These are phyloP conservation scores for Dermolepida albohirtum DNA, from an alignment of 2,888 invertebrate genomes.

Conservation along the genomic window DNA sequence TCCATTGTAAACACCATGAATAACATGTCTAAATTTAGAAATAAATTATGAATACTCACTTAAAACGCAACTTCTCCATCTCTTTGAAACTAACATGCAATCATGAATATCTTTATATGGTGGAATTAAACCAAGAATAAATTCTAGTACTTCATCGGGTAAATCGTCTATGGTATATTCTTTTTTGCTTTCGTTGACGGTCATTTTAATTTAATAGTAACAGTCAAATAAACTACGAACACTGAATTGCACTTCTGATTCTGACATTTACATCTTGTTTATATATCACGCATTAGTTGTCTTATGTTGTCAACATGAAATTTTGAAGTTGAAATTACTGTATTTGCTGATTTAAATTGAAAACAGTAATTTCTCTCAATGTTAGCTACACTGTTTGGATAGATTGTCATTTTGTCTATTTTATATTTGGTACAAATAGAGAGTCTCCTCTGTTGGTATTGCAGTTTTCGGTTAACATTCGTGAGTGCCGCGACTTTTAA, in stretches of 20 bases:
- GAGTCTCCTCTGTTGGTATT: slow-evolving; percentile 16
- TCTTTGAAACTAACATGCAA: slow-evolving; percentile 86
- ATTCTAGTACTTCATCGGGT: slow-evolving; percentile 94
- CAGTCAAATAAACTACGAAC: slow-evolving; percentile 19
- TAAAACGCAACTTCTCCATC: slow-evolving; percentile 86
- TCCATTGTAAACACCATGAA: slow-evolving; percentile 42
- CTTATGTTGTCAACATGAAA: slow-evolving; percentile 10
- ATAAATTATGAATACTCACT: slow-evolving; percentile 72
- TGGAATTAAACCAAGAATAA: slow-evolving; percentile 87
- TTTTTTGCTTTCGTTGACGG: slow-evolving; percentile 35
- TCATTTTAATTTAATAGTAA: slow-evolving; percentile 35
- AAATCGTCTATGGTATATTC: slow-evolving; percentile 73
- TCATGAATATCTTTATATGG: slow-evolving; percentile 91
- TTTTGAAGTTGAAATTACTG: too few relatives aligned
- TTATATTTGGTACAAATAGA: neutral
- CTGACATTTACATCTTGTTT: slow-evolving; percentile 39
- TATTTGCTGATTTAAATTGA: too few relatives aligned
- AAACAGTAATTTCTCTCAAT: neutral
- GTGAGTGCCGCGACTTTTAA: slow-evolving; percentile 43
- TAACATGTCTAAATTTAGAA: slow-evolving; percentile 50
- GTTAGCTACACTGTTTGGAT: slow-evolving; percentile 1
- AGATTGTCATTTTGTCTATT: neutral
- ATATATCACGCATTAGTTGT: slow-evolving; percentile 17
- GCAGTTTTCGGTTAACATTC: slow-evolving; percentile 34
- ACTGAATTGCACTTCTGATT: slow-evolving; percentile 15